These are phyloP conservation scores for Nothoprocta pentlandii DNA, from an alignment of 2,113 vertebrate species.

Conservation along the genomic window DNA sequence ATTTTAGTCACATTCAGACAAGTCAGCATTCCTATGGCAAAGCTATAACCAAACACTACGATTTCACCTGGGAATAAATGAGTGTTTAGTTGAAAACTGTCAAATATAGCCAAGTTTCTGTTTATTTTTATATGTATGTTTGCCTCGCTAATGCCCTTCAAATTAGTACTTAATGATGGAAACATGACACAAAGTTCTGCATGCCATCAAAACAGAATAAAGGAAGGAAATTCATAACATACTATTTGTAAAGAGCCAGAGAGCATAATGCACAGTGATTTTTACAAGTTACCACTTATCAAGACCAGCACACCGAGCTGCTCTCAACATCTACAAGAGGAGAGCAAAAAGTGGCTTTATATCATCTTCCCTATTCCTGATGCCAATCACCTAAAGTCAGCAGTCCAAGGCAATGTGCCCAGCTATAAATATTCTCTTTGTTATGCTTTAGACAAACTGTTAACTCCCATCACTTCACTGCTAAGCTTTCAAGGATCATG, in stretches of 20 bases:
- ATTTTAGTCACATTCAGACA: slow-evolving; percentile 43
- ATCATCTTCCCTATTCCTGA: neutral
- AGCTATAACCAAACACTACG: slow-evolving; percentile 50
- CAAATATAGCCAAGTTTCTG: slow-evolving; percentile 47
- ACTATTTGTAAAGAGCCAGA: neutral
- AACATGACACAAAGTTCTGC: slow-evolving; percentile 58
- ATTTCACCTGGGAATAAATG: slow-evolving; percentile 48
- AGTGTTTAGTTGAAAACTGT: slow-evolving; percentile 58
- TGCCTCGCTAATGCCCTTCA: slow-evolving; percentile 52
- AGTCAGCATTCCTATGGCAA: neutral
- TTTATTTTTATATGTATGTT: slow-evolving; percentile 67
- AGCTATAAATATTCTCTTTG: neutral
- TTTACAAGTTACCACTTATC: neutral
- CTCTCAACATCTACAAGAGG: neutral
- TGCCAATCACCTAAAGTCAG: neutral
- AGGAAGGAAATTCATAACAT: slow-evolving; percentile 44
- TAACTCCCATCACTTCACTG: neutral
- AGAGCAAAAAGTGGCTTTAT: neutral
- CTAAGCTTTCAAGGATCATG: neutral
- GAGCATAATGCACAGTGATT: neutral
- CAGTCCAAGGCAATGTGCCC: neutral
- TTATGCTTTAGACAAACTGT: neutral
- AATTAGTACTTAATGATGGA: slow-evolving; percentile 55
- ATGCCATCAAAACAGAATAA: slow-evolving; percentile 58
- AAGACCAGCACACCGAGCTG: neutral